A percentile compares a stretch with the other conserved stretches of the same genome.
Conservation (phyloP, 2,888 invertebrate genomes). For the Cyclophora punctaria region DNA sequence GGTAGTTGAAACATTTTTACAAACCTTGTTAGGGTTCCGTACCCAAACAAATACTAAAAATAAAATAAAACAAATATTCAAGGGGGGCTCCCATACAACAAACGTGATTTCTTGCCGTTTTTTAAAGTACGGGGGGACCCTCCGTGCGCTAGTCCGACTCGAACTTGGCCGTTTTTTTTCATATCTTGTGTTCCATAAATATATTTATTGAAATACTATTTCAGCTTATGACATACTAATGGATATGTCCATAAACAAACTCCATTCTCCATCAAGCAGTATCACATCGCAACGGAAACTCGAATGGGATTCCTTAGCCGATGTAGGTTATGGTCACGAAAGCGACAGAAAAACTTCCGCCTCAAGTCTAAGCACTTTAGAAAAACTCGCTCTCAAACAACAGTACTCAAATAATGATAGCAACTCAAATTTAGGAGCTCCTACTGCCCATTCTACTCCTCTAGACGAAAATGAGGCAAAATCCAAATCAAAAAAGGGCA, state of each 20-base stretch:
- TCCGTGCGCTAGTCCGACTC: too few species aligned
- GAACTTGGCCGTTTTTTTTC: too few species aligned
- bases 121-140: too few species aligned
- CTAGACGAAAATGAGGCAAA: conserved; percentile 45
- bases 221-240: conserved; percentile 54
- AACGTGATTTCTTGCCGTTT: too few species aligned
- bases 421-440: conserved; percentile 50
- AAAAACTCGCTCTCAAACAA: conserved; percentile 75
- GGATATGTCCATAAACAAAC: conserved; percentile 55
- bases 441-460: conserved; percentile 74
- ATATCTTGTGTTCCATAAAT: too few species aligned
- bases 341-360: conserved; percentile 67
- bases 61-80: too few species aligned
- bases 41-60: too few species aligned
- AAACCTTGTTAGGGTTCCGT: too few species aligned
- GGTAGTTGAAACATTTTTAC: too few species aligned
- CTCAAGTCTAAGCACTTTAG: conserved; percentile 75
- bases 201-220: conserved; percentile 9
- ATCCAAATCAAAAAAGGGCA: conserved; percentile 42
- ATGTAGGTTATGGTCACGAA: conserved; percentile 85
- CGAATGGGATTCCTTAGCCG: conserved; percentile 92
- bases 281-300: conserved; percentile 82
- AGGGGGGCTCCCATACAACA: too few species aligned
- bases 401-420: conserved; percentile 61
- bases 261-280: conserved; percentile 83